Base-by-base conservation (phyloP, 2,888 invertebrate genomes). In the Tachystola acroxantha region DNA sequence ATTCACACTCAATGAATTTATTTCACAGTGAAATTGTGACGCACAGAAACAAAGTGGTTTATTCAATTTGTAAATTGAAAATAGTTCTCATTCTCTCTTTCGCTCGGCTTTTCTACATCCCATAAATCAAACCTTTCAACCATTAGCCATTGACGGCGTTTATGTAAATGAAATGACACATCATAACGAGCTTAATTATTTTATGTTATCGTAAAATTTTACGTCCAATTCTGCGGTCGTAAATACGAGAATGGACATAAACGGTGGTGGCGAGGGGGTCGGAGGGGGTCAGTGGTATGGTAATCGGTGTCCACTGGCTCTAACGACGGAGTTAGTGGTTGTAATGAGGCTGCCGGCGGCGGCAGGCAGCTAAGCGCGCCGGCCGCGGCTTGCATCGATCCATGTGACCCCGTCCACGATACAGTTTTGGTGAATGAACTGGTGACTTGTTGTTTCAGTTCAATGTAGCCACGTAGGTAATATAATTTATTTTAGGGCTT, bases 341-440 rank as follows among this genome's bases (percentile, higher is more conserved):
- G 64, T 68, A 69, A 72, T 72, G 61, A 62, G 55, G 42, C 41
- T 43, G 36, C 14, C 20, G 13, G 11, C 22, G 10, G 11, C 27
- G 27, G 24, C 9, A n/a, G n/a, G 24, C 9, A 1, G 24, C 24
- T 20, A n/a, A 1, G 6, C n/a, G 24, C 24, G n/a, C 24, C n/a
- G n/a, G 24, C 24, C n/a, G 9, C 24, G 24, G n/a, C 24, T 24
- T n/a, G 9, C 24, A 42, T 42, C 43, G 94, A 48, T 92, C 94
- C 3, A 93, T 91, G 24, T 33, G 38, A 39, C 43, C 40, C 10
- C 32, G 19, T 22, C 16, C 16, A 26, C 38, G 32, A 25, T 22
- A 37, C 27, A n/a, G 16, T 32, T 31, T 38, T 42, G 29, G 36
- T 38, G 30, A 38, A 38, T 38, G 37, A 42, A 42, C 35, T 41